Evolutionary conservation across 1,140 invertebrate genomes (phyloP).

Genomic region (Ooceraea biroi): DNA sequence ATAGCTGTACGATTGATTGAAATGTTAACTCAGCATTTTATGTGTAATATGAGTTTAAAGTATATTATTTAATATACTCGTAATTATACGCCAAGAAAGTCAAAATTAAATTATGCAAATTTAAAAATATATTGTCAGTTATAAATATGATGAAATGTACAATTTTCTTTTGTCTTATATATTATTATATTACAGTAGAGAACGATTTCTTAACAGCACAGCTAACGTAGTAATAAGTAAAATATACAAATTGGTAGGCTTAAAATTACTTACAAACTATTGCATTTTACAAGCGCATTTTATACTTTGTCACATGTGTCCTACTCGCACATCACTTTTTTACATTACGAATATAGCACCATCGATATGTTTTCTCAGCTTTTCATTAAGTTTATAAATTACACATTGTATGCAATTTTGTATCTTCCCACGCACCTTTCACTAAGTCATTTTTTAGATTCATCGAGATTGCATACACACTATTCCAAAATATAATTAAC

Average conservation of each 20-base stretch:
- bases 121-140: conserved; percentile 33
- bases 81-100: not conserved
- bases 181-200: conserved; percentile 73
- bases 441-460: not conserved
- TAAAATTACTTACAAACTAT: conserved; percentile 40
- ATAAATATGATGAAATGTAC: conserved; percentile 73
- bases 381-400: conserved; percentile 21
- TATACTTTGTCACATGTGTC: not conserved
- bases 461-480: not conserved
- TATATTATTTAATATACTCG: not conserved
- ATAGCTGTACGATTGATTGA: no score
- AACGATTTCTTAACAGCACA: conserved; percentile 17
- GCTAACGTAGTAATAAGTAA: conserved; percentile 48
- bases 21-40: not conserved
- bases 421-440: not conserved
- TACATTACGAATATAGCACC: conserved; percentile 55
- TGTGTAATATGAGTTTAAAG: not conserved
- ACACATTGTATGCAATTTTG: conserved; percentile 20
- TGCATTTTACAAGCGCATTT: conserved; percentile 34
- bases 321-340: conserved; percentile 33
- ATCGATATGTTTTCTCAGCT: not conserved
- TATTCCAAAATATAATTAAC: not conserved
- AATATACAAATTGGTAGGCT: conserved; percentile 64
- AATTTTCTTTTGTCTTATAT: conserved; percentile 73
- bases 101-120: conserved; percentile 17